Evolutionary conservation across 2,888 invertebrate genomes (phyloP).

Genomic region (Apodemia hepburni): DNA sequence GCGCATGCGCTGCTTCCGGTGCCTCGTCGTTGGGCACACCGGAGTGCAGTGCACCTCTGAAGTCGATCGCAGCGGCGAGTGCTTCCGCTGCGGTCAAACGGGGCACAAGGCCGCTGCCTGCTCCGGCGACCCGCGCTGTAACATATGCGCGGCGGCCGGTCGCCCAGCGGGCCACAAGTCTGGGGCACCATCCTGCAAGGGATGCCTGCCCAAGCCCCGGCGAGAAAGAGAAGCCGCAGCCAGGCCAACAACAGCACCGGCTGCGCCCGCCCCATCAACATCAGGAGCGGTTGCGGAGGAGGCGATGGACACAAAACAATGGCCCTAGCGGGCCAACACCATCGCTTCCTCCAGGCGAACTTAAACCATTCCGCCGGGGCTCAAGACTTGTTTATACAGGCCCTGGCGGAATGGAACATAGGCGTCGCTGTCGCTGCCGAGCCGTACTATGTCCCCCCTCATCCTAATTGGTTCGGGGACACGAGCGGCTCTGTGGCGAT

Average conservation of each 20-base stretch:
- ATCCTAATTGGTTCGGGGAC: background rate
- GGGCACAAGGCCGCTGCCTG: conserved; percentile 19
- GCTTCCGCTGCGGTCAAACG: conserved; percentile 30
- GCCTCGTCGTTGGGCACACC: conserved; percentile 25
- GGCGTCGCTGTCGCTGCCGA: background rate
- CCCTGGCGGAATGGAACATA: conserved; percentile 16
- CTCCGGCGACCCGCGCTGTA: conserved; percentile 15
- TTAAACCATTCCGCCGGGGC: conserved; percentile 18
- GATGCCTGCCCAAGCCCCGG: background rate
- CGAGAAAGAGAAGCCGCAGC: background rate
- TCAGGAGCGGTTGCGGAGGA: background rate
- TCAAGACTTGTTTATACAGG: conserved; percentile 16
- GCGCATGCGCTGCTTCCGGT: conserved; percentile 26
- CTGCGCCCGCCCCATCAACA: background rate
- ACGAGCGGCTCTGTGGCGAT: background rate
- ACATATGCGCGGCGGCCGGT: conserved; percentile 18
- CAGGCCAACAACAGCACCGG: background rate
- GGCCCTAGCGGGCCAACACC: conserved; percentile 6
- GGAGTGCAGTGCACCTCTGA: conserved; percentile 17
- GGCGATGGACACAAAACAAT: background rate
- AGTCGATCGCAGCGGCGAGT: conserved; percentile 20
- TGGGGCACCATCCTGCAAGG: conserved; percentile 17
- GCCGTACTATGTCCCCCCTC: background rate
- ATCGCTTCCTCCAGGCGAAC: conserved; percentile 8
- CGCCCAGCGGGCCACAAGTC: conserved; percentile 15